A percentile compares a stretch with the other conserved stretches of the same genome.
phyloP scores from a whole-genome alignment of 2,113 vertebrate genomes.

The Hemibates koningsi region DNA sequence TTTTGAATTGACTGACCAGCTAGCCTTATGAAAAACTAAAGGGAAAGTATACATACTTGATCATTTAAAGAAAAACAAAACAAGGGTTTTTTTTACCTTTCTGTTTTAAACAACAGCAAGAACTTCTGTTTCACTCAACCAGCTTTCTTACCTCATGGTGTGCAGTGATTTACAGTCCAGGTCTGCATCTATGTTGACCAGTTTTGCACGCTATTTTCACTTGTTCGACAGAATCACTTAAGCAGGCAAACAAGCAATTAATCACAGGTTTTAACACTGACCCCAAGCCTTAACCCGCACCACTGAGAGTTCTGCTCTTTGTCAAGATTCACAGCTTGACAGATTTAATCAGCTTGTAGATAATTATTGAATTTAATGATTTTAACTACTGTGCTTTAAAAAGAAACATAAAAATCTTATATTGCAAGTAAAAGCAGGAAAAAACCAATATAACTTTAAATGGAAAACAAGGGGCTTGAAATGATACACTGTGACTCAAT shows the following conservation, averaged over 20 bases:
- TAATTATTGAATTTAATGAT: neutral
- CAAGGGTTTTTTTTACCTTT: accelerated
- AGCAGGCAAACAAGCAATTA: neutral
- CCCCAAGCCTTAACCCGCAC: neutral
- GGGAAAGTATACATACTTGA: neutral
- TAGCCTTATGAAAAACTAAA: neutral
- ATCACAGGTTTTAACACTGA: neutral
- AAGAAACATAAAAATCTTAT: neutral
- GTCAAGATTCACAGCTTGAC: neutral
- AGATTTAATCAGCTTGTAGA: neutral
- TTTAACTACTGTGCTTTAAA: neutral
- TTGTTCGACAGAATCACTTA: neutral
- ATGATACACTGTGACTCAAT: neutral
- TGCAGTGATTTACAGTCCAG: neutral
- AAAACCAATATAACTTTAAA: neutral
- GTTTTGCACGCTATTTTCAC: neutral
- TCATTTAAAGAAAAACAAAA: neutral
- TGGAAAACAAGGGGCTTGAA: neutral
- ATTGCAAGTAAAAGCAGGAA: neutral
- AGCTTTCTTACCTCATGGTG: conserved; percentile 3
- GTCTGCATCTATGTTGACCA: neutral
- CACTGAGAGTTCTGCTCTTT: neutral
- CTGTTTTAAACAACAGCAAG: neutral
- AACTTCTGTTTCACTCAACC: neutral
- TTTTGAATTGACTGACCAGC: neutral